Base-by-base conservation (phyloP, 2,888 invertebrate genomes). In the Drosophila ezoana region DNA sequence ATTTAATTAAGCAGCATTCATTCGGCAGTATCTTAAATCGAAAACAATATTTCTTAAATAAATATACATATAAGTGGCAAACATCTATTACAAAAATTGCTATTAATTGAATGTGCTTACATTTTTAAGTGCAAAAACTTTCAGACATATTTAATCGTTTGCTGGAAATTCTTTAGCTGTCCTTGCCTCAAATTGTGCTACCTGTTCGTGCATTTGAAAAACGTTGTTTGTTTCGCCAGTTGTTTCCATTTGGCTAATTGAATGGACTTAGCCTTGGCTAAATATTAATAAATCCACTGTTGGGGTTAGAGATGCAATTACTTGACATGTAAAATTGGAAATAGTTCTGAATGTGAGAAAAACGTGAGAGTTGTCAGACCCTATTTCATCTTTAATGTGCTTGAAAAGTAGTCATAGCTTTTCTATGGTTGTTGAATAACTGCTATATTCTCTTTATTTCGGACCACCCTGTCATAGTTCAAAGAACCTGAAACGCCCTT, bases 161-260 rank as follows among this genome's bases (percentile, higher is more conserved):
- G 41, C 11, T 13, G 32, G 3, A 35, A 52, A 59, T 67, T 23
- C 23, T 73, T 40, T 33, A 23, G 53, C 49, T 68, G 37, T 35
- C 66, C 59, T 56, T 66, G 44, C 37, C 23, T 33, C 5, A 23
- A 33, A 54, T 16, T 37, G 4, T 38, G 20, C 35, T 51, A 10
- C 33, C 16, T 9, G 8, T 33, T 54, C 16, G 8, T 16, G 35
- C 37, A 23, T 23, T 23, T 23, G 23, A 23, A 23, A 23, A 23
- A 23, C 5, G 4, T 60, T 66, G 32, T 54, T 9, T 14, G 18
- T 43, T n/a, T 51, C 18, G 32, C 33, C 14, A 23, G 28, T 32
- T 45, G 37, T 6, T 44, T 44, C 59, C 53, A 73, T 59, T 73
- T 72, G 54, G 41, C 43, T 72, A 73, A 72, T 72, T 67, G 74